phyloP scores from a whole-genome alignment of 2,888 invertebrate genomes.

The Eulithis prunata region DNA sequence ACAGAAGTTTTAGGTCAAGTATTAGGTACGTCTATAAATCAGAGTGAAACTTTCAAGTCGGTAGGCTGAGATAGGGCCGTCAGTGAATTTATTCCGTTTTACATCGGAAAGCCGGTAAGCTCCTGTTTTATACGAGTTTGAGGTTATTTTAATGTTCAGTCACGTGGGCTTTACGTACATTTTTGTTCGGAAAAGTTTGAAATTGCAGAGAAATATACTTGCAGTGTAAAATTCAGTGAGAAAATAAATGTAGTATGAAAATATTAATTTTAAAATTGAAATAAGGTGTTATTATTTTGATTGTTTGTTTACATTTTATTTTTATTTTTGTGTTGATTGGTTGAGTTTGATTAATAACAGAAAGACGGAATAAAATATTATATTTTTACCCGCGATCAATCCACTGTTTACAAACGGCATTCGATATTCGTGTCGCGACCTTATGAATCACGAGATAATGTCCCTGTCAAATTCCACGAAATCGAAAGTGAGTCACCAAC shows the following conservation, averaged over 20 bases:
- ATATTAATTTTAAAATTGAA: not conserved
- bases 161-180: constrained; percentile 26
- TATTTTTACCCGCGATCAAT: constrained; percentile 19
- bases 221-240: not conserved
- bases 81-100: constrained; percentile 44
- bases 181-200: constrained; percentile 7
- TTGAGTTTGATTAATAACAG: not conserved
- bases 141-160: constrained; percentile 34
- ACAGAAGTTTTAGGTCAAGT: constrained; percentile 56
- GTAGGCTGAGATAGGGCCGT: constrained; percentile 47
- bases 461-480: constrained; percentile 36
- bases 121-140: constrained; percentile 41
- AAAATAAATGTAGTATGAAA: not conserved
- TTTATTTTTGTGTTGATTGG: not conserved
- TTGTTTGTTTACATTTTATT: constrained; percentile 10
- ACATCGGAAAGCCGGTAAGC: constrained; percentile 47
- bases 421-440: constrained; percentile 42
- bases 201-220: not conserved
- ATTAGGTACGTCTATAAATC: constrained; percentile 55
- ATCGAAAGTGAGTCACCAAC: constrained; percentile 40
- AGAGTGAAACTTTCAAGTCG: constrained; percentile 48
- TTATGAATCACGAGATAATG: constrained; percentile 44
- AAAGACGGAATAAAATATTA: not conserved
- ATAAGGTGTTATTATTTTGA: constrained; percentile 4
- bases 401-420: constrained; percentile 32